Evolutionary conservation across 2,113 vertebrate species (phyloP), one percentile per base, ranked within the genome.

Genomic region (Triplophysa dalaica): DNA sequence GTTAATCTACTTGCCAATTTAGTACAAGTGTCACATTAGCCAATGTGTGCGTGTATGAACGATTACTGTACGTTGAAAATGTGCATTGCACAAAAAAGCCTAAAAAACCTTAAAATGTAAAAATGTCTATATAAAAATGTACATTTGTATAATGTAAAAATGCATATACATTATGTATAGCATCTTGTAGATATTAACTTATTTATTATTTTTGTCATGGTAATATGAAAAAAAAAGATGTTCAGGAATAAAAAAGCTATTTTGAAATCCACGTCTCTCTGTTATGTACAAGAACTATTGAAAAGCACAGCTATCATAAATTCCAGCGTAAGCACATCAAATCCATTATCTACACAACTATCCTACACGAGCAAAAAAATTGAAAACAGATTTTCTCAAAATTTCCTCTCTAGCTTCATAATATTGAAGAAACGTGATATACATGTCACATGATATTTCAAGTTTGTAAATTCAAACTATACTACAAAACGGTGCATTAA

Each of bases 101-200:
- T 79, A 90, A 89, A 89, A 90, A 89, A 87, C 16, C 72, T 86
- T 29, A 89, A 78, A 91, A 84, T 85, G 78, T 86, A 67, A 82
- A 85, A 80, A 90, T 89, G 85, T 90, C 77, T 73, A 94, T 83
- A 90, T 82, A 95, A 94, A 93, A 87, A 83, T 93, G 82, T 89
- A 93, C 92, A 94, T 87, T 80, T 95, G 89, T 93, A 95, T 93
- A 93, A 89, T 92, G 94, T 93, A 91, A 62, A 93, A 89, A 90
- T 45, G 88, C 24, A 52, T 38, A 65, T 77, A 77, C 19, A 11
- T 81, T 89, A 91, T 94, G 91, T 95, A 95, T 95, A 93, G 90
- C 91, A 93, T 89, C 93, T 93, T 98, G 96, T 99, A 96, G 95
- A 97, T 97, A 97, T 89, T 95, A 94, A 95, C 93, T 97, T 99